A percentile compares a stretch with the other conserved stretches of the same genome.
These are phyloP conservation scores for Drosophila ambigua DNA, from an alignment of 1,140 invertebrate genomes.

Conservation along the genomic window DNA sequence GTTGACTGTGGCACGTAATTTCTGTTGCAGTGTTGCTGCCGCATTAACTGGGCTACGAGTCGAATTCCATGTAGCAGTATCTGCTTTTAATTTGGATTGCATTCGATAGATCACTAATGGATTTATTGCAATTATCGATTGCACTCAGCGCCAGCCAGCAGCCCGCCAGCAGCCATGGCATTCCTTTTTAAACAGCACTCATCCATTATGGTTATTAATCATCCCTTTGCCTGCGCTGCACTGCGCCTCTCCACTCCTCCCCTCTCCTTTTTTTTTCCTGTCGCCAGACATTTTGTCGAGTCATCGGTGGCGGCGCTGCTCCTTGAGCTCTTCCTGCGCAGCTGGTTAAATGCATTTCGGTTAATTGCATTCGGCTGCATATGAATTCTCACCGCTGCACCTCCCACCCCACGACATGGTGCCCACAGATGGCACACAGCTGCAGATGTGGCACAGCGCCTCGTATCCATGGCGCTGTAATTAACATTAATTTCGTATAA, in stretches of 20 bases:
- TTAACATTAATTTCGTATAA: conserved; percentile 74
- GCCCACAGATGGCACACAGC: too few relatives aligned
- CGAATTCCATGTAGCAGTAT: too few relatives aligned
- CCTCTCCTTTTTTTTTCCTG: conserved; percentile 1
- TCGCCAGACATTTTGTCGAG: conserved; percentile 15
- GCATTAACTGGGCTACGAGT: too few relatives aligned
- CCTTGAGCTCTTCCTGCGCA: conserved; percentile 39
- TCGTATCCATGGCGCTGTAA: conserved; percentile 34
- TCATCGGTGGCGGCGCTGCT: conserved; percentile 21
- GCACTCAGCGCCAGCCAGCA: not conserved
- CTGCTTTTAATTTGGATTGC: too few relatives aligned
- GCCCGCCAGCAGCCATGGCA: not conserved
- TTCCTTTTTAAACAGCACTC: conserved; percentile 10
- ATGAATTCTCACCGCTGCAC: not conserved
- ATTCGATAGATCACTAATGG: not conserved
- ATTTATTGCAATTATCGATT: conserved; percentile 7
- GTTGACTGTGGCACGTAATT: too few relatives aligned
- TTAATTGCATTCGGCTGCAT: conserved; percentile 39
- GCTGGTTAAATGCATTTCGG: conserved; percentile 50
- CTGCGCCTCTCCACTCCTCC: conserved; percentile 15
- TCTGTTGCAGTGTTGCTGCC: too few relatives aligned
- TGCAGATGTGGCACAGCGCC: conserved; percentile 27
- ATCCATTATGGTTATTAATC: conserved; percentile 46
- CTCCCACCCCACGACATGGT: conserved; percentile 9
- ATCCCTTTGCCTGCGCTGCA: conserved; percentile 22